Evolutionary conservation across 2,797 vertebrate genomes (phyloP).

Genomic region (Xiphophorus birchmanni): DNA sequence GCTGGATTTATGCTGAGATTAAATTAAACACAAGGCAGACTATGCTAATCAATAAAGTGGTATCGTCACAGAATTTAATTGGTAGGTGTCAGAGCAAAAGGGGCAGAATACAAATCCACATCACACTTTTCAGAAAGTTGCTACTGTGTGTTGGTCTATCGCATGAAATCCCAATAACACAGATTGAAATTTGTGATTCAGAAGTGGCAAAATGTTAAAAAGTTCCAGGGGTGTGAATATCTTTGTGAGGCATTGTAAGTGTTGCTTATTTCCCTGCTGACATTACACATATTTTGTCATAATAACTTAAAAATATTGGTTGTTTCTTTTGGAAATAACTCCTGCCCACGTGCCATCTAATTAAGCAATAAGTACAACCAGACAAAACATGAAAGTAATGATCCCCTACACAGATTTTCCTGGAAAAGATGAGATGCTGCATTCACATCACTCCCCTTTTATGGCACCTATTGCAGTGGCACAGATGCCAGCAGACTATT

Average conservation of each 20-base stretch:
- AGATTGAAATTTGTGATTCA: no score
- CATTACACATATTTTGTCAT: conserved; percentile 54
- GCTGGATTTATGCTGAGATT: neutral
- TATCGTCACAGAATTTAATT: neutral
- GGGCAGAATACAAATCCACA: neutral
- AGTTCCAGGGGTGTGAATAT: neutral
- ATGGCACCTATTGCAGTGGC: conserved; percentile 54
- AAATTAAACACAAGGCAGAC: neutral
- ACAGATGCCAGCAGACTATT: conserved; percentile 52
- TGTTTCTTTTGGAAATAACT: conserved; percentile 52
- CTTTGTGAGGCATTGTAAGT: conserved; percentile 22
- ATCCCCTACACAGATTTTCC: conserved; percentile 50
- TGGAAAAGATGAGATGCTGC: conserved; percentile 74
- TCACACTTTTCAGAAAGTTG: neutral
- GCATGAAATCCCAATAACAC: neutral
- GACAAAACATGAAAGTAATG: conserved; percentile 48
- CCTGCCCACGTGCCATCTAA: conserved; percentile 81
- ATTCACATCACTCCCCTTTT: conserved; percentile 71
- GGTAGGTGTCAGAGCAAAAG: neutral
- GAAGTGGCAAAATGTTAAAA: neutral
- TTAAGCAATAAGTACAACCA: conserved; percentile 83
- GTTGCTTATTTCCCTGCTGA: conserved; percentile 60
- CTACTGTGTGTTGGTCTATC: neutral
- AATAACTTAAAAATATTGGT: conserved; percentile 55
- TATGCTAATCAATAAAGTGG: neutral